phyloP scores from a whole-genome alignment of 2,888 invertebrate genomes.

The Lepidocyrtinus sp. region DNA sequence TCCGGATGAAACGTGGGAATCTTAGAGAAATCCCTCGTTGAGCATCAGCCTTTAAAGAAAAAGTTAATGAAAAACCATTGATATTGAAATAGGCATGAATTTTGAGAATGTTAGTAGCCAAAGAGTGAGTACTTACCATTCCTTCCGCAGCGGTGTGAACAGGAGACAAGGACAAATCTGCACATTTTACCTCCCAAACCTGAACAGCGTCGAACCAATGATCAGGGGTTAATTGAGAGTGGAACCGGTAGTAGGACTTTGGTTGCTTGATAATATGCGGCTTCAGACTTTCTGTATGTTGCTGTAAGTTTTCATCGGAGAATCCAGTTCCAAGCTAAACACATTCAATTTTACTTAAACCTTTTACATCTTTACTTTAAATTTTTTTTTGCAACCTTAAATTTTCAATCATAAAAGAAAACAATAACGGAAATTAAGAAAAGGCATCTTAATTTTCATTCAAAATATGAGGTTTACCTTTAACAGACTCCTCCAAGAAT shows the following conservation, averaged over 20 bases:
- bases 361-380: no score
- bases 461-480: conserved; percentile 75
- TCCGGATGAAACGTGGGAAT: conserved; percentile 93
- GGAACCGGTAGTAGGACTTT: conserved; percentile 86
- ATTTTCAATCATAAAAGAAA: conserved; percentile 3
- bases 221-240: conserved; percentile 82
- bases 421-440: background rate
- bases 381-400: no score
- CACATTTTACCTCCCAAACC: conserved; percentile 98
- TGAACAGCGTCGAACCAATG: conserved; percentile 89
- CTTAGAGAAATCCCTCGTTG: conserved; percentile 95
- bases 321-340: conserved; percentile 92
- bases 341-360: conserved; percentile 34
- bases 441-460: conserved; percentile 19
- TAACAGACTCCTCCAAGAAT: conserved; percentile 94
- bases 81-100: background rate
- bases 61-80: conserved; percentile 43
- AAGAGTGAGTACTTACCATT: conserved; percentile 76
- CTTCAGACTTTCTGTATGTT: conserved; percentile 83
- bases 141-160: conserved; percentile 91
- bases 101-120: background rate
- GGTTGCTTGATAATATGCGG: conserved; percentile 82
- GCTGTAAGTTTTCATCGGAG: conserved; percentile 88
- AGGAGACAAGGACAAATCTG: conserved; percentile 97
- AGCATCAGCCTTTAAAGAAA: conserved; percentile 79